These are phyloP conservation scores for Merluccius polli DNA, from an alignment of 2,797 vertebrate genomes.

Conservation along the genomic window DNA sequence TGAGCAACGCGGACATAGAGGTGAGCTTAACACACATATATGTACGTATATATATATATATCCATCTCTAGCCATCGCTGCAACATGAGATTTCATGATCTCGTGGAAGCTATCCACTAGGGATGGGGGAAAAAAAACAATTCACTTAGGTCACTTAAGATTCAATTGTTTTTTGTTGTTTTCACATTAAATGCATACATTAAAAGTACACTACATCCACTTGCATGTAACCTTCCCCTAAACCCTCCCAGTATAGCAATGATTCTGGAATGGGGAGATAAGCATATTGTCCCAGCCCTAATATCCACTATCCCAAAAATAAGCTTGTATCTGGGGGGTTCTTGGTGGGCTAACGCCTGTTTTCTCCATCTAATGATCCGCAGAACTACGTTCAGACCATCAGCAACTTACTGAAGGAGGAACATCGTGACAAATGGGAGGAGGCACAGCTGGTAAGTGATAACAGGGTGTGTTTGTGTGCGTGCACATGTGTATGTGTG, in stretches of 20 bases:
- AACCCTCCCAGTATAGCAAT: too few species aligned
- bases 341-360: slow-evolving; percentile 33
- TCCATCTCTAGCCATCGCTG: background rate
- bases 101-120: background rate
- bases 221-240: too few species aligned
- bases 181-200: too few species aligned
- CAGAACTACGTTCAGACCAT: slow-evolving; percentile 96
- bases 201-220: too few species aligned
- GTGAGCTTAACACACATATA: slow-evolving; percentile 54
- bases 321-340: slow-evolving; percentile 12
- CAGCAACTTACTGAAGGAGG: slow-evolving; percentile 93
- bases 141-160: too few species aligned
- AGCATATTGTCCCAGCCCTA: too few species aligned
- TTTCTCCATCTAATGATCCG: slow-evolving; percentile 35
- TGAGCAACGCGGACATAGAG: slow-evolving; percentile 87
- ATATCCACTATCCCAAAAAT: too few species aligned
- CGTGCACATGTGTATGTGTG: slow-evolving; percentile 8
- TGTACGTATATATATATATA: background rate
- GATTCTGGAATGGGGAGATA: too few species aligned
- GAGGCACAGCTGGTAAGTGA: slow-evolving; percentile 92
- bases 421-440: slow-evolving; percentile 94
- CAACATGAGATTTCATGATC: background rate
- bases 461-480: slow-evolving; percentile 38
- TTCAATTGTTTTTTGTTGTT: too few species aligned
- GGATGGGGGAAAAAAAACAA: too few species aligned